Base-by-base conservation (phyloP, 1,140 invertebrate genomes). In the Tetraneura akinire region DNA sequence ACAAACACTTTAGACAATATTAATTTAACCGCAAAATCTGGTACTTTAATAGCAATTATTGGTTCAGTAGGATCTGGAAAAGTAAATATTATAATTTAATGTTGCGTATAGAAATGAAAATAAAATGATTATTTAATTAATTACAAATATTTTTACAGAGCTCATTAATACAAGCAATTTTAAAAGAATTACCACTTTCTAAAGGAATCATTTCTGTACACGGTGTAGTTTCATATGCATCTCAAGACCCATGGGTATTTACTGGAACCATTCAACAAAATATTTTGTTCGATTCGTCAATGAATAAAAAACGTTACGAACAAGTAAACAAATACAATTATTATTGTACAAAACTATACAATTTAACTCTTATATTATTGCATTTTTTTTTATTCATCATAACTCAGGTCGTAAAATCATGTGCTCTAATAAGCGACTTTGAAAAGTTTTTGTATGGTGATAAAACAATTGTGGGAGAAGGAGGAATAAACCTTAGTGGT, bases 221-320 rank as follows among this genome's bases (percentile, higher is more conserved):
- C 55, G 96, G 96, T 18, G 90, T 87, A 45, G 86, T 97, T 4
- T 92, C 94, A 0, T 98, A 97, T 85, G 91, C 94, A 18, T 92
- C 94, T 23, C 96, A 98, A 85, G 93, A 96, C 83, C 91, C 96
- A 0, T 98, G 96, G 96, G 88, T 97, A 0, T 94, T 94, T 84
- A 85, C 89, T 81, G 92, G 91, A 11, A 89, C 90, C 60, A 89
- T 94, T 6, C 87, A 91, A 49, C 93, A 97, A 83, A 98, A 98
- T 86, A 96, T 98, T 68, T 84, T 96, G 0, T 97, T 98, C 86
- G 95, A 95, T 0, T 87, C 90, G 80, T 85, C 88, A 32, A 92
- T 92, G 88, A 89, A 94, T 83, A 88, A 90, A 81, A 87, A 89
- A 53, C 89, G 91, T 23, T 96, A 95, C 86, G 89, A 91, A 76